Evolutionary conservation across 53 echinoderm and acorn worm species (phyloP), one percentile per base, ranked within the genome.

Genomic region (Paelopatides confundens): DNA sequence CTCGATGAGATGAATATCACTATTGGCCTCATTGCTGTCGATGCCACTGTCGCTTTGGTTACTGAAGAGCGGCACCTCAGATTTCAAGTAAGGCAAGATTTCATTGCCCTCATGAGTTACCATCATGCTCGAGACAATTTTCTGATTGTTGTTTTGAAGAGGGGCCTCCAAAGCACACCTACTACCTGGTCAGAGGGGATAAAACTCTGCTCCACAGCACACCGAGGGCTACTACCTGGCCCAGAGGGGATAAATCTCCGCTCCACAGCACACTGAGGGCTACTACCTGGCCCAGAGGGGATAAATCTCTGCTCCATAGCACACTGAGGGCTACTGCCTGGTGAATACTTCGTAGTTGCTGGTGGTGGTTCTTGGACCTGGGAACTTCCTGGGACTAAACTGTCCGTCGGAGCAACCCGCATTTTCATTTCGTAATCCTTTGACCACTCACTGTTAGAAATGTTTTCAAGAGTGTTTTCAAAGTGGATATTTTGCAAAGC

Each of bases 401-500:
- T 28, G 27, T 49, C 47, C 2, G 29, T 53, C 48, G 0, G 26
- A 48, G 51, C 30, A 23, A 32, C 8, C 26, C 40, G 76, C 40
- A 46, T 38, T 39, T 53, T 78, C 18, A 51, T 2, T 7, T 48
- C 29, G 32, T 51, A 78, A 23, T 78, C 78, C 78, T 78, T 50
- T 5, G 78, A 51, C 78, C 78, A 78, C 18, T 32, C 78, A 78
- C n/a, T 31, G 52, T 51, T 51, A 4, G 78, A 78, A 53, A 78
- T 48, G 78, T 78, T 78, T 53, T 78, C 78, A 2, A 78, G 51
- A 18, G 51, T 51, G 78, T 78, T 51, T 13, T 78, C 78, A 31
- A 78, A 78, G 27, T 78, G 78, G 78, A 78, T 78, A 30, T 78
- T 78, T 33, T 47, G 14, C 14, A 78, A 31, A 51, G 78, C 54